phyloP scores from a whole-genome alignment of 1,140 invertebrate genomes.

The Drosophila aff. region DNA sequence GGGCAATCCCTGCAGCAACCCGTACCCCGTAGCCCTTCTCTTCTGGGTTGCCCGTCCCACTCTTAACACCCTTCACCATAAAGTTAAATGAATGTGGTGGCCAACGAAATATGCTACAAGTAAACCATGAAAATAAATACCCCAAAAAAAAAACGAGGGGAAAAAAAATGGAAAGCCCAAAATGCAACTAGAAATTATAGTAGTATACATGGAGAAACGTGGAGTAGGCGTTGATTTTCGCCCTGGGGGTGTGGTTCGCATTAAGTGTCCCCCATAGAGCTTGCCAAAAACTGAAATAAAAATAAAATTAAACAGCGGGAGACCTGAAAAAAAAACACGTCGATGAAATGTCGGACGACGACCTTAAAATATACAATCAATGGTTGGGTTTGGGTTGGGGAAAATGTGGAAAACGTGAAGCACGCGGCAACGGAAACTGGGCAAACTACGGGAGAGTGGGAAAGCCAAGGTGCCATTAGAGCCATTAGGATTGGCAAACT shows the following conservation, averaged over 20 bases:
- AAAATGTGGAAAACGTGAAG: slow-evolving; percentile 4
- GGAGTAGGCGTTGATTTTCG: slow-evolving; percentile 23
- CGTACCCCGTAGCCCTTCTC: not conserved
- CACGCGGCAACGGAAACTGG: slow-evolving; percentile 8
- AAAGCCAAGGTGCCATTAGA: slow-evolving; percentile 50
- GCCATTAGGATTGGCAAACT: slow-evolving; percentile 47
- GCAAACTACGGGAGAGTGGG: not conserved
- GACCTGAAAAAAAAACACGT: not conserved
- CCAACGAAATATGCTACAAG: slow-evolving; percentile 69
- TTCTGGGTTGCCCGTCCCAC: not conserved
- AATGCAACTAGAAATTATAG: slow-evolving; percentile 44
- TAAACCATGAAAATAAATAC: slow-evolving; percentile 74
- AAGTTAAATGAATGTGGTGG: slow-evolving; percentile 63
- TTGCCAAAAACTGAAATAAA: slow-evolving; percentile 28
- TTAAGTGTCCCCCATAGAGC: slow-evolving; percentile 75
- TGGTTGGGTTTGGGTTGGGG: not conserved
- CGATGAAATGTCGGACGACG: slow-evolving; percentile 32
- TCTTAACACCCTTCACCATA: slow-evolving; percentile 36
- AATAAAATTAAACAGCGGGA: slow-evolving; percentile 14
- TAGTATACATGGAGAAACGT: slow-evolving; percentile 8
- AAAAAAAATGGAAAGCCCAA: slow-evolving; percentile 22
- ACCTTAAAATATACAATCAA: slow-evolving; percentile 16
- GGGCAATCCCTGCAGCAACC: slow-evolving; percentile 37
- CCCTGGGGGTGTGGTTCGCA: slow-evolving; percentile 45
- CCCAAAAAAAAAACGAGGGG: slow-evolving; percentile 4